phyloP scores from a whole-genome alignment of 1,140 invertebrate species.

The Panagrolaimus sp. region DNA sequence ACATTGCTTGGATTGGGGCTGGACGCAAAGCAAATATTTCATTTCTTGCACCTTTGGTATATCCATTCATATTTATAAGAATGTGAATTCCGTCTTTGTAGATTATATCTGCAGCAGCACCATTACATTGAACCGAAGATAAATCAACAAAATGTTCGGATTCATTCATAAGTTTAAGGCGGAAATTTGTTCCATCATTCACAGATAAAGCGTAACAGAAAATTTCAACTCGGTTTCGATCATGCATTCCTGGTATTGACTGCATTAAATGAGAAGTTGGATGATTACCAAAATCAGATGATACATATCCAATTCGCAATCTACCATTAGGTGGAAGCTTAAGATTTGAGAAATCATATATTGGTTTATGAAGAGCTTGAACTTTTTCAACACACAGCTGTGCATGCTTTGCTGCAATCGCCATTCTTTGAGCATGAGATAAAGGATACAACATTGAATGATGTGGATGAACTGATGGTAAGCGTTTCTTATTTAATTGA shows the following conservation, averaged over 20 bases:
- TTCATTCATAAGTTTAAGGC: slow-evolving; percentile 85
- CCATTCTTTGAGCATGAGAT: slow-evolving; percentile 83
- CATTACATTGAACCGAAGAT: slow-evolving; percentile 79
- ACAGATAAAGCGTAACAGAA: slow-evolving; percentile 93
- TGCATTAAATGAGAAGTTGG: slow-evolving; percentile 99
- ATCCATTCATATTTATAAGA: slow-evolving; percentile 98
- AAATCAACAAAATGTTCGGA: slow-evolving; percentile 93
- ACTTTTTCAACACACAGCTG: slow-evolving; percentile 92
- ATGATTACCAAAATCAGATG: slow-evolving; percentile 98
- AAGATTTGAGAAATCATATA: slow-evolving; percentile 46
- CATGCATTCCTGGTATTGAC: slow-evolving; percentile 92
- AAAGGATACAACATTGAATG: slow-evolving; percentile 99
- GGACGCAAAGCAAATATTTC: slow-evolving; percentile 95
- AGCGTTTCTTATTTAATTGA: slow-evolving; percentile 84
- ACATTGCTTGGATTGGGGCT: slow-evolving; percentile 95
- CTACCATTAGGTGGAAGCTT: slow-evolving; percentile 30
- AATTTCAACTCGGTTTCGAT: slow-evolving; percentile 76
- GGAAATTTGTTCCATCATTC: slow-evolving; percentile 94
- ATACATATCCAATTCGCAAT: slow-evolving; percentile 84
- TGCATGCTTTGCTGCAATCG: slow-evolving; percentile 89
- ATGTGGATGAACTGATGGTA: slow-evolving; percentile 97
- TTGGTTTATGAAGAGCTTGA: slow-evolving; percentile 44
- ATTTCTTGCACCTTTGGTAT: slow-evolving; percentile 93
- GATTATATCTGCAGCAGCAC: slow-evolving; percentile 90
- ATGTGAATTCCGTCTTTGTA: slow-evolving; percentile 89